Evolutionary conservation across 2,797 vertebrate species (phyloP), one percentile per base, ranked within the genome.

Genomic region (Enteromius thamalakanensis): DNA sequence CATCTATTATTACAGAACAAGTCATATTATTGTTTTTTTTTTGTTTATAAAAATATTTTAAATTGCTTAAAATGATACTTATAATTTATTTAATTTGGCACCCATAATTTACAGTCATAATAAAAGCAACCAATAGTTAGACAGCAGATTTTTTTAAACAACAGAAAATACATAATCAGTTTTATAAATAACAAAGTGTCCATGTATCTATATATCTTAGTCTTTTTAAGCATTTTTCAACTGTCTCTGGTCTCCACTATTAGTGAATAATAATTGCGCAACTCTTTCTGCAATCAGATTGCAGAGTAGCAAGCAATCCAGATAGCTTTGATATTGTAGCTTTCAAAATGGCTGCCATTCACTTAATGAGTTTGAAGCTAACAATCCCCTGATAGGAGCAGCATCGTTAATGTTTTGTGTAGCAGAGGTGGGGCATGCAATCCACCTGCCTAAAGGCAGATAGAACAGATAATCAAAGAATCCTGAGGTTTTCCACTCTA

Each of bases 291-390:
- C 9, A 32, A 32, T 40, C 19, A 67, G 9, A 40, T 3, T 37
- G 4, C 9, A 40, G 21, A 21, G 45, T 6, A 72, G 19, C 49
- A 55, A 17, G 23, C 7, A 23, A 76, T 26, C 14, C 55, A 76
- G 40, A 45, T 40, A 17, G 2, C 42, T 32, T 76, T 47, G 5
- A n/a, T 32, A 8, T 15, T 8, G 3, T 12, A 79, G 29, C 26
- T 79, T 79, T 79, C 62, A 79, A 79, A 51, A 67, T 79, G 76
- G 77, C 77, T 17, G 64, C 64, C 62, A 69, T 34, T 37, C 2
- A 37, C 47, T 40, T 65, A 62, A 65, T 78, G 40, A 68, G 32
- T 47, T 23, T 60, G 9, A 60, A 45, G 67, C 51, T 47, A 23
- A 15, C 21, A 53, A 51, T 40, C 15, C 37, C n/a, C 10, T 29